Percentiles rank a stretch among this genome's conserved stretches.
Conservation (phyloP, 2,113 vertebrate species). For the Tauraco erythrolophus region DNA sequence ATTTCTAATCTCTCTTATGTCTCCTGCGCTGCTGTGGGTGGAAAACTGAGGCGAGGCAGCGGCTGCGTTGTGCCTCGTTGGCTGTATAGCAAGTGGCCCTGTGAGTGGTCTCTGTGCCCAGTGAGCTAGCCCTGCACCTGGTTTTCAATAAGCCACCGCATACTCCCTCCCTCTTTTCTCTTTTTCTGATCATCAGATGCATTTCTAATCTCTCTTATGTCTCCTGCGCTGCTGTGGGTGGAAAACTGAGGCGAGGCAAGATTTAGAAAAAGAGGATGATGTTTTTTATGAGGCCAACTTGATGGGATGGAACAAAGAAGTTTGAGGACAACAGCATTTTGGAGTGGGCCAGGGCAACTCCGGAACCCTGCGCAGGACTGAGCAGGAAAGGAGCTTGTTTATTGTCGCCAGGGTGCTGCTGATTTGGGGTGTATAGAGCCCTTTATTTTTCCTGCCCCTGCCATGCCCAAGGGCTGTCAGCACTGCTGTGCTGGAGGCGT, state of each 20-base stretch:
- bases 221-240: rapidly evolving
- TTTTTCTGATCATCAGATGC: neutral
- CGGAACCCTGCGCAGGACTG: rapidly evolving
- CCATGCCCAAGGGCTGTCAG: neutral
- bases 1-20: neutral
- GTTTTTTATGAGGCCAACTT: neutral
- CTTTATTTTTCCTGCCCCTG: rapidly evolving
- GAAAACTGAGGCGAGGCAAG: neutral
- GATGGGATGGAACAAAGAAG: neutral
- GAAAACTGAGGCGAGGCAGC: neutral
- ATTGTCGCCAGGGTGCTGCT: rapidly evolving
- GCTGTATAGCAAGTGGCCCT: rapidly evolving
- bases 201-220: neutral
- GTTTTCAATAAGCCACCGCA: neutral
- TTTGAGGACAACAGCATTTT: neutral
- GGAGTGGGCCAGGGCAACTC: neutral
- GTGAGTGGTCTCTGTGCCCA: neutral
- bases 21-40: rapidly evolving
- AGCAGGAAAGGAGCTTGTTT: neutral
- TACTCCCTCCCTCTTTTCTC: neutral
- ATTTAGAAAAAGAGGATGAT: rapidly evolving
- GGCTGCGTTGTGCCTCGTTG: rapidly evolving
- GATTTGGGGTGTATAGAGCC: rapidly evolving
- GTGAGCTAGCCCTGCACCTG: neutral
- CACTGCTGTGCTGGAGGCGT: rapidly evolving